Evolutionary conservation across 1,140 invertebrate species (phyloP).

Genomic region (Zaprionus vittiger): DNA sequence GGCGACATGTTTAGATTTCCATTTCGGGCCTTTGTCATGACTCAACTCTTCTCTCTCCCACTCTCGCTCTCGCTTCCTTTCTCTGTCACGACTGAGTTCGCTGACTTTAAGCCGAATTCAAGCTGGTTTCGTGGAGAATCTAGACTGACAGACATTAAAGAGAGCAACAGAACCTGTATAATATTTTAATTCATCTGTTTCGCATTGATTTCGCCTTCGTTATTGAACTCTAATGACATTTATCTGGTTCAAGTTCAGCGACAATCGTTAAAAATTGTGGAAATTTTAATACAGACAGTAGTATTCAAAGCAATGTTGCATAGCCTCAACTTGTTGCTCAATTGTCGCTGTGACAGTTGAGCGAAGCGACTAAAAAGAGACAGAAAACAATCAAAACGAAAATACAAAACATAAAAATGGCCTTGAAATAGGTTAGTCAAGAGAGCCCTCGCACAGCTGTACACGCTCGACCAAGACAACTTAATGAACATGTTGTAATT

Average conservation of each 20-base stretch:
- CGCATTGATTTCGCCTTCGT: conserved; percentile 25
- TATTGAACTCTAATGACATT: conserved; percentile 58
- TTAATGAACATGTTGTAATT: conserved; percentile 46
- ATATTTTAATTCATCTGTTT: conserved; percentile 22
- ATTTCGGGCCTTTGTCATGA: conserved; percentile 13
- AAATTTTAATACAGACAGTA: conserved; percentile 11
- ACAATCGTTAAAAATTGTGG: conserved; percentile 15
- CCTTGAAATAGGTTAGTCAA: conserved; percentile 41
- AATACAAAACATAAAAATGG: conserved; percentile 21
- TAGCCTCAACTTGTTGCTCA: conserved; percentile 37
- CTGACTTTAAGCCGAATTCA: conserved; percentile 14
- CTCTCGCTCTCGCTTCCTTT: not conserved
- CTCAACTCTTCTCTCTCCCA: conserved; percentile 10
- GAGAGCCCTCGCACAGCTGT: not conserved
- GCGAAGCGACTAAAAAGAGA: conserved; percentile 1
- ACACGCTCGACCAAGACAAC: conserved; percentile 37
- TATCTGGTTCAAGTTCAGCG: conserved; percentile 46
- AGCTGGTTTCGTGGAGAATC: conserved; percentile 1
- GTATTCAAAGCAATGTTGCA: conserved; percentile 29
- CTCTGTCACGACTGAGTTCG: conserved; percentile 13
- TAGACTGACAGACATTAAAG: not conserved
- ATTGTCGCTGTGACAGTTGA: conserved; percentile 15
- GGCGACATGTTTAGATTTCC: conserved; percentile 37
- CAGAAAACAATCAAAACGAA: not conserved
- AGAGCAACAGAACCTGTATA: conserved; percentile 9